A percentile compares a stretch with the other conserved stretches of the same genome.
phyloP scores from a whole-genome alignment of 2,797 vertebrate genomes.

The Crocidura indochinensis region DNA sequence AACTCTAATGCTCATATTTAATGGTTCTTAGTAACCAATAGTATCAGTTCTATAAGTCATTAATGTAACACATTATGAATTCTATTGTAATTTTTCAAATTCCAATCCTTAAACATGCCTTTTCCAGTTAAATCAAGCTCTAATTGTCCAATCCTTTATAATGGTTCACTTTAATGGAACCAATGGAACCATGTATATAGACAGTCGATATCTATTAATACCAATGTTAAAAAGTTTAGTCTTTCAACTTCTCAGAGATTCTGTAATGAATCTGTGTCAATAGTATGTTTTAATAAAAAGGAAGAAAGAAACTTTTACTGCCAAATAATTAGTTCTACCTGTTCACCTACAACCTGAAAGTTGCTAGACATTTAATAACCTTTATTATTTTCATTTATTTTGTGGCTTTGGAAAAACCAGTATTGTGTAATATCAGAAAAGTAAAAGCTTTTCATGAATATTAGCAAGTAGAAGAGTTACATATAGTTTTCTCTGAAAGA shows the following conservation, averaged over 20 bases:
- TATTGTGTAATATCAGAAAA: conserved; percentile 45
- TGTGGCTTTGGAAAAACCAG: conserved; percentile 53
- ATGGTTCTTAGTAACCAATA: background rate
- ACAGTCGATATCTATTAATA: conserved; percentile 13
- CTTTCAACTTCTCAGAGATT: conserved; percentile 40
- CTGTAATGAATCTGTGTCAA: conserved; percentile 36
- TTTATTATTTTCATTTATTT: conserved; percentile 55
- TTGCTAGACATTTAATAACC: conserved; percentile 62
- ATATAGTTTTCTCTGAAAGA: conserved; percentile 31
- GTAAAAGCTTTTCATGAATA: background rate
- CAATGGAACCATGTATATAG: conserved; percentile 28
- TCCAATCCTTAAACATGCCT: conserved; percentile 3
- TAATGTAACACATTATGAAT: background rate
- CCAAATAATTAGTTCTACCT: conserved; percentile 43
- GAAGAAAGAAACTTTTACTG: conserved; percentile 35
- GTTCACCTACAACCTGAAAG: conserved; percentile 19
- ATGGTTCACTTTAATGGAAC: conserved; percentile 36
- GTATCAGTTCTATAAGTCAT: conserved; percentile 34
- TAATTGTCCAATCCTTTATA: conserved; percentile 24
- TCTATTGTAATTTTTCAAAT: conserved; percentile 62
- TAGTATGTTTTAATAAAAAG: conserved; percentile 34
- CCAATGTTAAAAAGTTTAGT: conserved; percentile 53
- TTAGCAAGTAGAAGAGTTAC: conserved; percentile 42
- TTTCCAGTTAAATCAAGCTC: conserved; percentile 42
- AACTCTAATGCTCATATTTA: background rate